Percentiles rank a stretch among this genome's conserved stretches.
Evolutionary conservation across 2,113 vertebrate genomes (phyloP).

Genomic region (Paedocypris sp.): DNA sequence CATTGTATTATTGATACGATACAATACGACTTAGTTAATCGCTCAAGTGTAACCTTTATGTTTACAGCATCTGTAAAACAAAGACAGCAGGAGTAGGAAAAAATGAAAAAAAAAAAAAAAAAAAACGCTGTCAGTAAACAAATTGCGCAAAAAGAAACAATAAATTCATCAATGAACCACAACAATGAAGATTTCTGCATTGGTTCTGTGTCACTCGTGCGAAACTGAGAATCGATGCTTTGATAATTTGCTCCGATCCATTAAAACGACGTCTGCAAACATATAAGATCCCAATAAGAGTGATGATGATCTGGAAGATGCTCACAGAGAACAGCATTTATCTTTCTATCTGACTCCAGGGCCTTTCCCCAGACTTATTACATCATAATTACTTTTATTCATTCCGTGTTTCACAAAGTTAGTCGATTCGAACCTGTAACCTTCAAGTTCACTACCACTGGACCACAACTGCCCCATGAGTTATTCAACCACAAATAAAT

Average conservation of each 20-base stretch:
- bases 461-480: neutral
- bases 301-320: slow-evolving; percentile 2
- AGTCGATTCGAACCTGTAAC: no score
- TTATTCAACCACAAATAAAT: no score
- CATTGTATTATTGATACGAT: no score
- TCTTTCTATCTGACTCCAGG: slow-evolving; percentile 20
- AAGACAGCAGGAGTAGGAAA: no score
- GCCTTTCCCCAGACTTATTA: slow-evolving; percentile 1
- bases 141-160: no score
- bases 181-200: slow-evolving; percentile 6
- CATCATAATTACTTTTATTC: slow-evolving; percentile 16
- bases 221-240: slow-evolving; percentile 52
- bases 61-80: no score
- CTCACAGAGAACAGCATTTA: slow-evolving; percentile 13
- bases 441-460: neutral
- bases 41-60: no score
- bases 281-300: slow-evolving; percentile 54
- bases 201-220: slow-evolving; percentile 40
- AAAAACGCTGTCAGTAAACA: no score
- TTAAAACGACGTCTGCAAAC: slow-evolving; percentile 65
- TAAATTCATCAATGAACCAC: neutral
- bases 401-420: no score
- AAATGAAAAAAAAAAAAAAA: no score
- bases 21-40: no score
- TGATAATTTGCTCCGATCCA: slow-evolving; percentile 64